Evolutionary conservation across 2,888 invertebrate genomes (phyloP), one percentile per base, ranked within the genome.

Genomic region (Sialis fuliginosa): DNA sequence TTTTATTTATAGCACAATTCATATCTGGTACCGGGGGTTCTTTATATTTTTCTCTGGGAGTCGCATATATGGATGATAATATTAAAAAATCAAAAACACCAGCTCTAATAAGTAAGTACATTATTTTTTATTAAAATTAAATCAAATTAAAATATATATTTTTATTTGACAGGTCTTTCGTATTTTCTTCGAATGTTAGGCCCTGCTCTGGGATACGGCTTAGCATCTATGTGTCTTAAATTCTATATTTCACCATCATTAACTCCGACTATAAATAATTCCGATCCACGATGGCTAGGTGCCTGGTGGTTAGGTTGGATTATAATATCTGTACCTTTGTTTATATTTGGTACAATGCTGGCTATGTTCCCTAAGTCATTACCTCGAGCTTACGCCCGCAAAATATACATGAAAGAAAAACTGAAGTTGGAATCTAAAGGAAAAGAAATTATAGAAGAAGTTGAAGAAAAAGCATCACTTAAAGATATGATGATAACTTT

Each of bases 221-320:
- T 79, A 48, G 79, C 77, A 4, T 79, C 77, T 3, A 67, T 78
- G 52, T 77, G 77, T 40, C 61, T 81, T 10, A 74, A 77, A 52
- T 62, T 79, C 40, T 81, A 80, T 57, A 77, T 81, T 35, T 75
- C 75, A 5, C 80, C 79, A 3, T 66, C 69, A 6, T 58, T 79
- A 48, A 76, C 74, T 39, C 79, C 79, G 5, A 75, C 75, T 2
- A 77, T 84, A 49, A 71, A 69, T 12, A 74, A 70, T 49, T 68
- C 69, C 47, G 82, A 84, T 64, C 82, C 83, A 1, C 69, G 82
- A 52, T 86, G 85, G 85, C 63, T 85, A 40, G 85, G 85, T 1
- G 84, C 85, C n/a, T 85, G 84, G 84, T 86, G 84, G 84, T 58
- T 83, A 42, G 83, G 81, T 1, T 82, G 81, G 77, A 64, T 81